A percentile compares a stretch with the other conserved stretches of the same genome.
These are phyloP conservation scores for Aptenodytes patagonicus DNA, from an alignment of 2,113 vertebrate genomes.

Conservation along the genomic window DNA sequence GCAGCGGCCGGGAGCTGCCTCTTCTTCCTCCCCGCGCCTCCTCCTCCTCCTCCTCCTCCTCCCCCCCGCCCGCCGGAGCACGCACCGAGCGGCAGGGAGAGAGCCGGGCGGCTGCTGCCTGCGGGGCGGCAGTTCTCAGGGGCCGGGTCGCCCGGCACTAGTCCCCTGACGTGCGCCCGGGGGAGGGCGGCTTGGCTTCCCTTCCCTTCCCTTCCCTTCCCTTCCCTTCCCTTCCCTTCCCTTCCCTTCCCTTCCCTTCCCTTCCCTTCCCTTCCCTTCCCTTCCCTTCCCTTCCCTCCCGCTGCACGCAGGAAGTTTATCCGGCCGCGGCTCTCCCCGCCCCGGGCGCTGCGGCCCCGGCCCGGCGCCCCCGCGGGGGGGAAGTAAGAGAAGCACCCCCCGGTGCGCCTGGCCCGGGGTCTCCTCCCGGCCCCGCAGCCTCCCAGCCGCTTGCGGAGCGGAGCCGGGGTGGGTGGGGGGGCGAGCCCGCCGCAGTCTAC, in stretches of 20 bases:
- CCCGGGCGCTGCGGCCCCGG: neutral
- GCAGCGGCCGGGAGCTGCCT: neutral
- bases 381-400: neutral
- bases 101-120: too few species aligned
- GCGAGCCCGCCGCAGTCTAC: too few species aligned
- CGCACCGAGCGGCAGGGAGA: neutral
- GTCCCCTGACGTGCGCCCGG: neutral
- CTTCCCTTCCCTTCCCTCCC: too few species aligned
- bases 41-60: too few species aligned
- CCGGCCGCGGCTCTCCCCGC: neutral
- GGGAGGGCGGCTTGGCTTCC: neutral
- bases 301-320: conserved; percentile 2
- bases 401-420: neutral
- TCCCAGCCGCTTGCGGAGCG: too few species aligned
- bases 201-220: too few species aligned
- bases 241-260: too few species aligned
- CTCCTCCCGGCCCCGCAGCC: neutral
- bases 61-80: neutral
- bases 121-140: neutral
- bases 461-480: too few species aligned
- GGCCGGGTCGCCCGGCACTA: neutral
- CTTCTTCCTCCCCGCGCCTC: neutral
- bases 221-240: too few species aligned
- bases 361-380: neutral
- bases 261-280: too few species aligned